Percentiles rank a stretch among this genome's conserved stretches.
Conservation (phyloP, 2,113 vertebrate genomes). For the Trochalopteron elliotii region DNA sequence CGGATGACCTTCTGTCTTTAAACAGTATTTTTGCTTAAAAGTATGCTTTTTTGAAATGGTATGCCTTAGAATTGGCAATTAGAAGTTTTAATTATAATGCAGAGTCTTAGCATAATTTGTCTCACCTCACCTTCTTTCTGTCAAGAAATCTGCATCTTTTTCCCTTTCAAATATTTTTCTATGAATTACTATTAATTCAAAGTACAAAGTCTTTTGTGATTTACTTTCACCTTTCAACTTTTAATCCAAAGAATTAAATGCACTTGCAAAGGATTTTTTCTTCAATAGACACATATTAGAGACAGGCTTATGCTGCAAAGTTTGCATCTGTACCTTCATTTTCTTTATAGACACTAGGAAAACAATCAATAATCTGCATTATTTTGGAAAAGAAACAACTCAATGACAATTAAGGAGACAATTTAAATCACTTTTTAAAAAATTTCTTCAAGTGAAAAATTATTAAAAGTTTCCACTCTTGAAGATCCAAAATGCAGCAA, state of each 20-base stretch:
- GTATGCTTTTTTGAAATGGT: neutral
- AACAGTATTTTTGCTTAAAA: neutral
- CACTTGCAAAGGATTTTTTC: neutral
- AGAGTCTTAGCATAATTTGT: neutral
- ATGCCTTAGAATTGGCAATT: neutral
- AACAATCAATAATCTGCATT: neutral
- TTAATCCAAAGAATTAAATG: neutral
- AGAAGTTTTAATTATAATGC: neutral
- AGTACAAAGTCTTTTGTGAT: neutral
- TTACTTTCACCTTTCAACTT: neutral
- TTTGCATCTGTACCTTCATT: neutral
- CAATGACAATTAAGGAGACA: neutral
- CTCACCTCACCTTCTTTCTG: neutral
- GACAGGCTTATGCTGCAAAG: neutral
- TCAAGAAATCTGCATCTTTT: neutral
- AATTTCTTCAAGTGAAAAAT: neutral
- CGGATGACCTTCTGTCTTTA: neutral
- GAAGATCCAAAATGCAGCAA: neutral
- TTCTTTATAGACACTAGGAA: neutral
- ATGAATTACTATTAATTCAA: neutral
- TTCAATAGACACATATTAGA: neutral
- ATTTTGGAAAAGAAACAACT: neutral
- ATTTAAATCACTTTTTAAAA: neutral
- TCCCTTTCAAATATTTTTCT: neutral
- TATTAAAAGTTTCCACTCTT: neutral